Percentiles rank a stretch among this genome's conserved stretches.
Conservation (phyloP, 2,113 vertebrate genomes). For the Aphelocoma coerulescens region DNA sequence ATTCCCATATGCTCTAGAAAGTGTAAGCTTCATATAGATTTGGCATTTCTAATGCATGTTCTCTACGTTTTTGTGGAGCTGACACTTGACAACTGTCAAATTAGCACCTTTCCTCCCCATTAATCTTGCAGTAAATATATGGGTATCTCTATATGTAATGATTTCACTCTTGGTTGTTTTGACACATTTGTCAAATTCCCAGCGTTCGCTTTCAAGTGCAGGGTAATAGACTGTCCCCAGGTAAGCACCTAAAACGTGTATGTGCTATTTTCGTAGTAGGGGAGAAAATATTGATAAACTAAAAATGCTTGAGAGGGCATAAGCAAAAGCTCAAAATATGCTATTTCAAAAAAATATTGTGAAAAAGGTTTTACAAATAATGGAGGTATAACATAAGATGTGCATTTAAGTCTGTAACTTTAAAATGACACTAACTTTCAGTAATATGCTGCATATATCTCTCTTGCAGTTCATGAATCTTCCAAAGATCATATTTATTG, state of each 20-base stretch:
- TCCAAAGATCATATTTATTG: neutral
- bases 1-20: neutral
- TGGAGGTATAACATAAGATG: neutral
- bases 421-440: neutral
- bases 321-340: neutral
- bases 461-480: neutral
- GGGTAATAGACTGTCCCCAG: neutral
- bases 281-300: neutral
- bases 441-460: neutral
- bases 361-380: neutral
- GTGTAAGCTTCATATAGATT: neutral
- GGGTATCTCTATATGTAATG: neutral
- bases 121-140: neutral
- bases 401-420: neutral
- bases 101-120: neutral
- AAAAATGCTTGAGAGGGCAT: neutral
- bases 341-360: neutral
- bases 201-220: neutral
- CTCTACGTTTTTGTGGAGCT: neutral
- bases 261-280: neutral
- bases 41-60: neutral
- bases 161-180: neutral
- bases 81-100: neutral
- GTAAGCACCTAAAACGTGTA: neutral
- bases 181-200: neutral